These are phyloP conservation scores for Chouioia cunea DNA, from an alignment of 2,888 invertebrate species.

Conservation along the genomic window DNA sequence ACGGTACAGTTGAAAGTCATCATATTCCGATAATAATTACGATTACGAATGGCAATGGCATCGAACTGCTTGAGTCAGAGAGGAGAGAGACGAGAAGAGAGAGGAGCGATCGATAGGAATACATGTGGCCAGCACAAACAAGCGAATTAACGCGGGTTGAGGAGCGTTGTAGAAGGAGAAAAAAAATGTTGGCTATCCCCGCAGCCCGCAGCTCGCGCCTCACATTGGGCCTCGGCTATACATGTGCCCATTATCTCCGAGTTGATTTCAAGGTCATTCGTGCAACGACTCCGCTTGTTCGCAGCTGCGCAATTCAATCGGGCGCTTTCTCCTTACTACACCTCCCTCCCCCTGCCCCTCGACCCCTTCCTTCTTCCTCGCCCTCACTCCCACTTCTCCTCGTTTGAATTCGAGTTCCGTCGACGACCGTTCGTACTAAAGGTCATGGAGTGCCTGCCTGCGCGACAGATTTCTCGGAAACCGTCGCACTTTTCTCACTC, in stretches of 20 bases:
- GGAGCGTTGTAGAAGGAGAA: not conserved
- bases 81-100: conserved; percentile 7
- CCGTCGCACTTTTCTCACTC: conserved; percentile 3
- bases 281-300: conserved; percentile 44
- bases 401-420: conserved; percentile 38
- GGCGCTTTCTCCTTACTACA: conserved; percentile 7
- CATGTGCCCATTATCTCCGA: conserved; percentile 42
- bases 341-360: too few relatives aligned
- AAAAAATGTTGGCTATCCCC: not conserved
- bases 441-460: conserved; percentile 26
- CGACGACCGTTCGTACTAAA: conserved; percentile 16
- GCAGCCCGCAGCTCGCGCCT: not conserved
- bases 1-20: conserved; percentile 11
- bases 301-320: conserved; percentile 50
- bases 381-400: not conserved
- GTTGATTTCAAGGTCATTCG: conserved; percentile 50
- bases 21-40: conserved; percentile 42
- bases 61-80: conserved; percentile 27
- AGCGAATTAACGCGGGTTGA: too few relatives aligned
- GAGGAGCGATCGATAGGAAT: not conserved
- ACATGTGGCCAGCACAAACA: too few relatives aligned
- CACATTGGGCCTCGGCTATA: conserved; percentile 18
- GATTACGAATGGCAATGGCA: conserved; percentile 46
- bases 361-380: not conserved
- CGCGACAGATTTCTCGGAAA: conserved; percentile 47